Percentiles rank a stretch among this genome's conserved stretches.
These are phyloP conservation scores for Dolomedes plantarius DNA, from an alignment of 2,888 invertebrate genomes.

Conservation along the genomic window DNA sequence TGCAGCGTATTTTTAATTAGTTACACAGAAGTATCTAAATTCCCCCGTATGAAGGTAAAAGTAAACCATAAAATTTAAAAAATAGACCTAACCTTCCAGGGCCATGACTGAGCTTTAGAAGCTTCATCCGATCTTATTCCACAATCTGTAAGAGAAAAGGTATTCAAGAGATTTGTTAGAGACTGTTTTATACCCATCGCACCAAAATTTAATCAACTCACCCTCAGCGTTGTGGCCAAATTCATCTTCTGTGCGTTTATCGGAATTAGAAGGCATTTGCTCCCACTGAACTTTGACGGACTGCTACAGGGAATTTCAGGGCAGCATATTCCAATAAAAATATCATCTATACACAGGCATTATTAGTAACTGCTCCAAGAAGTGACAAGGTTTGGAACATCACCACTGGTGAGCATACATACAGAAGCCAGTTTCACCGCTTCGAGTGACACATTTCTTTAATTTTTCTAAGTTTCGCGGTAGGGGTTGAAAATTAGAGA, in stretches of 20 bases:
- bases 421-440: constrained; percentile 55
- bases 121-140: constrained; percentile 13
- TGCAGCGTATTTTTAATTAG: too few species aligned
- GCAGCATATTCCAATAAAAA: constrained; percentile 84
- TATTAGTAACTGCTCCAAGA: constrained; percentile 82
- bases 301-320: constrained; percentile 78
- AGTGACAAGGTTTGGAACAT: constrained; percentile 81
- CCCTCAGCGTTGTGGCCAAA: not conserved
- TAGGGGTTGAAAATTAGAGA: constrained; percentile 21
- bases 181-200: not conserved
- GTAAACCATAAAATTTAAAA: too few species aligned
- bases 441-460: constrained; percentile 50
- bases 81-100: constrained; percentile 58
- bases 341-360: constrained; percentile 84
- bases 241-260: not conserved
- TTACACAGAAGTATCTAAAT: too few species aligned
- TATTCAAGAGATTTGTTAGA: constrained; percentile 2
- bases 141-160: constrained; percentile 41
- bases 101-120: constrained; percentile 25
- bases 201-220: constrained; percentile 18
- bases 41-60: too few species aligned
- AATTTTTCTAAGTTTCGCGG: constrained; percentile 30
- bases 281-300: constrained; percentile 49
- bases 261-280: not conserved
- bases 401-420: constrained; percentile 81